Base-by-base conservation (phyloP, 23 tunicate genomes). In the Oikopleura dioica region DNA sequence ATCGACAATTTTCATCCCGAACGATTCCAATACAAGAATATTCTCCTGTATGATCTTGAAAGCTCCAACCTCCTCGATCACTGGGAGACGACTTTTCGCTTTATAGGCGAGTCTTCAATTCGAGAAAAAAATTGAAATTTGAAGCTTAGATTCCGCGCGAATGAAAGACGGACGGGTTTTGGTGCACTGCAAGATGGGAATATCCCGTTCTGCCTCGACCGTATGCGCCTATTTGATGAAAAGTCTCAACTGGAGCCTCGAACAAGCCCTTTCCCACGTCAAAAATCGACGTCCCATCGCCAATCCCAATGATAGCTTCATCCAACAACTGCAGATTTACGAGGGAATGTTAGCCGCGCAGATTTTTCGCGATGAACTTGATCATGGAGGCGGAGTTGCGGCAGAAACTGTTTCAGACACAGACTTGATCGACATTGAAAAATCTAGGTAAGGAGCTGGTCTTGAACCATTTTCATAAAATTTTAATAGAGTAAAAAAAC, bases 181-280 rank as follows among this genome's bases (percentile, higher is more conserved):
- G 32, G 96, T 89, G 50, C 96, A 89, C 76, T 89, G 96, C 44
- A 82, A 75, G 37, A 92, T 92, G 98, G 98, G 98, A 31, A 92
- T 92, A 4, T 85, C 94, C 68, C 82, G 98, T 1, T 92, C 98
- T 0, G 79, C 85, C n/a, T 80, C 98, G 51, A 92, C 98, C 38
- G 98, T 92, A 1, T 59, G 81, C 36, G 98, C 98, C 24, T 92
- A 78, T 37, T 38, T 92, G 5, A 92, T 92, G 87, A 85, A 92
- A 68, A 80, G 80, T 63, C 75, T 78, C 51, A 68, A 36, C 1
- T 86, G 85, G 84, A 59, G 78, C 37, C 81, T 83, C 58, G 76
- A 78, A 21, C 37, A n/a, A n/a, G 87, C 98, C 26, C 35, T 92
- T 38, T 37, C 79, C 2, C 85, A 38, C 51, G 84, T 86, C 24